Conservation (phyloP, 2,113 vertebrate genomes). For the Cricetomys ansorgei region DNA sequence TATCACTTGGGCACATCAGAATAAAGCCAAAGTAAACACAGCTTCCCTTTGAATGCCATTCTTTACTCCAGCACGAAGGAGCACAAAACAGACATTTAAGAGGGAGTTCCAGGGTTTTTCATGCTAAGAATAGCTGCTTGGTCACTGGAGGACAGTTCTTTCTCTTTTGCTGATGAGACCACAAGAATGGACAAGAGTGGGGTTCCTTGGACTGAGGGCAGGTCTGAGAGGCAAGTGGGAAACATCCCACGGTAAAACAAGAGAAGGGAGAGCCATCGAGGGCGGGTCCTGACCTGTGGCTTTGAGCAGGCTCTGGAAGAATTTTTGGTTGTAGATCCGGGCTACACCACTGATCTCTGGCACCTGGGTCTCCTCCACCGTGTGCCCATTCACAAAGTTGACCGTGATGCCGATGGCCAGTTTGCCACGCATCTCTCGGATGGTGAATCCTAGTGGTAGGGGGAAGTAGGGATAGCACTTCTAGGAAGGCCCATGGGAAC, state of each 20-base stretch:
- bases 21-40: not conserved
- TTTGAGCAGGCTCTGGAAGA: slow-evolving; percentile 94
- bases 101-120: not conserved
- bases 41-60: not conserved
- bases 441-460: slow-evolving; percentile 90
- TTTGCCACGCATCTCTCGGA: slow-evolving; percentile 94
- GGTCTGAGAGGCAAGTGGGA: not conserved
- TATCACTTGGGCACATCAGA: not conserved
- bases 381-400: slow-evolving; percentile 94
- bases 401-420: slow-evolving; percentile 96
- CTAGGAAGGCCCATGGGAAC: not conserved
- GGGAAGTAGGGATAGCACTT: too few relatives aligned
- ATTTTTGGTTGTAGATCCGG: slow-evolving; percentile 97
- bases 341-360: slow-evolving; percentile 96
- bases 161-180: not conserved
- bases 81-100: not conserved
- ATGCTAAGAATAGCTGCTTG: not conserved
- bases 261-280: too few relatives aligned
- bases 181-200: not conserved
- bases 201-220: not conserved
- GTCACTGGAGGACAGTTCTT: not conserved
- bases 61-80: not conserved
- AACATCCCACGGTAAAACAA: not conserved
- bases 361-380: slow-evolving; percentile 91
- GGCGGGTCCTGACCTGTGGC: slow-evolving; percentile 88